phyloP scores from a whole-genome alignment of 2,797 vertebrate genomes.

The Poeciliopsis gracilis region DNA sequence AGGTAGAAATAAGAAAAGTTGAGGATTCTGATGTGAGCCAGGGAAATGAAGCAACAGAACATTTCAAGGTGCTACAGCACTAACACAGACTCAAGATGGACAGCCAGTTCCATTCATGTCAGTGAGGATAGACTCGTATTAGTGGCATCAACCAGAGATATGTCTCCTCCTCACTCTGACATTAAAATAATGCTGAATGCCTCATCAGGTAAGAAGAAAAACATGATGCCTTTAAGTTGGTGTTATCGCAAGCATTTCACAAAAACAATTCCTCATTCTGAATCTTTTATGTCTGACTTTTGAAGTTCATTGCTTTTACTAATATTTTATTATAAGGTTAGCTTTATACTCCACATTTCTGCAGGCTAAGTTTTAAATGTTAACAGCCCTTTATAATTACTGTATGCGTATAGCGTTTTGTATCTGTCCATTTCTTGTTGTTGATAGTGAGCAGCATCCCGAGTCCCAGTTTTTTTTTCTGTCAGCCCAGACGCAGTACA shows the following conservation, averaged over 20 bases:
- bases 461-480: background rate
- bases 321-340: background rate
- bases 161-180: background rate
- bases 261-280: background rate
- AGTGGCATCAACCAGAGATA: background rate
- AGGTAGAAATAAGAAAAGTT: background rate
- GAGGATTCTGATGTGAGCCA: background rate
- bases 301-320: background rate
- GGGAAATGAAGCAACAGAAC: background rate
- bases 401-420: background rate
- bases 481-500: background rate
- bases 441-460: background rate
- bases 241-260: background rate
- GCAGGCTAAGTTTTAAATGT: background rate
- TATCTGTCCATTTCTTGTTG: background rate
- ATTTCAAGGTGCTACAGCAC: background rate
- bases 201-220: background rate
- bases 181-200: background rate
- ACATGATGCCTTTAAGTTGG: background rate
- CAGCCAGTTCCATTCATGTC: background rate
- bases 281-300: background rate
- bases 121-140: background rate
- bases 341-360: background rate
- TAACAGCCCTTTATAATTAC: background rate
- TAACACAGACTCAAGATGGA: background rate